Evolutionary conservation across 2,113 vertebrate genomes (phyloP).

Genomic region (Corythoichthys intestinalis): DNA sequence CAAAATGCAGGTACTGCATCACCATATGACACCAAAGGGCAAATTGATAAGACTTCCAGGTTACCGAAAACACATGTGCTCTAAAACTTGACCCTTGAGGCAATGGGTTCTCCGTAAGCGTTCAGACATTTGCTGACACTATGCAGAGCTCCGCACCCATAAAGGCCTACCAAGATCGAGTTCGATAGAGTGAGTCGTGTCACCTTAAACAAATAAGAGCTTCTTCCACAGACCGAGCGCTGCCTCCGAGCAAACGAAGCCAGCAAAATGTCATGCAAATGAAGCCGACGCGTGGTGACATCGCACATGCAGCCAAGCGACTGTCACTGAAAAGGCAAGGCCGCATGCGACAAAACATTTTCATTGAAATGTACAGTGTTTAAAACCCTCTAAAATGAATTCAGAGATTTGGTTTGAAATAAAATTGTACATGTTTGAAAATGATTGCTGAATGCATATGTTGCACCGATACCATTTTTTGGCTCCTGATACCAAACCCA

Average conservation of each 20-base stretch:
- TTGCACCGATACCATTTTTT: too few relatives aligned
- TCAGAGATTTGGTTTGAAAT: not conserved
- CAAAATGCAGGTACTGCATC: constrained; percentile 25
- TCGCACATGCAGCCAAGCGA: not conserved
- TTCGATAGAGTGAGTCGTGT: not conserved
- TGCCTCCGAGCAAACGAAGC: not conserved
- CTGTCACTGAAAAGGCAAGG: not conserved
- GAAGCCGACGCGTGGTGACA: not conserved
- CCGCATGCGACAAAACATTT: not conserved
- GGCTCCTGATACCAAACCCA: too few relatives aligned
- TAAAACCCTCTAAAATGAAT: not conserved
- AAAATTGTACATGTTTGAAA: not conserved
- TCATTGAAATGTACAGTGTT: not conserved
- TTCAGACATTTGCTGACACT: not conserved
- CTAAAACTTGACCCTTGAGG: constrained; percentile 4
- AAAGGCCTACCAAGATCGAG: not conserved
- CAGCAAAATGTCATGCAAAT: constrained; percentile 7
- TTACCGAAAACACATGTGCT: constrained; percentile 22
- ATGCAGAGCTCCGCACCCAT: not conserved
- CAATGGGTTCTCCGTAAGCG: constrained; percentile 12
- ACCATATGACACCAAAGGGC: constrained; percentile 30
- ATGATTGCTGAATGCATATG: not conserved
- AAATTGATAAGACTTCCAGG: constrained; percentile 20
- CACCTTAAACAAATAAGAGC: constrained; percentile 3
- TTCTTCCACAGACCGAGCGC: not conserved